Conservation (phyloP, 2,888 invertebrate genomes). For the Perizoma flavofasciatum region DNA sequence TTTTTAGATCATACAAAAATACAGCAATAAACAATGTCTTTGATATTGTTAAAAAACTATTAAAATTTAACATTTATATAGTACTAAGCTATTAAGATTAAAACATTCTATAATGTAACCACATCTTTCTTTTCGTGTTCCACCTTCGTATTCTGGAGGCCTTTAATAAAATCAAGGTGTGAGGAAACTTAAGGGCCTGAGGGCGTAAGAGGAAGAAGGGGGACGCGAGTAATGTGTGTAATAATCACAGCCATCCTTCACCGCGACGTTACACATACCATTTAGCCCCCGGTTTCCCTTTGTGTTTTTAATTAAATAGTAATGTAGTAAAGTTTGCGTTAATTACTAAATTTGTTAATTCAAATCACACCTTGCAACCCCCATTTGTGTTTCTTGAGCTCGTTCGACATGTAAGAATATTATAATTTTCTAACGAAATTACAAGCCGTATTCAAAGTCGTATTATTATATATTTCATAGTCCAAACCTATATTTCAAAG, state of each 20-base stretch:
- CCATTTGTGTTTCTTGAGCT: constrained; percentile 22
- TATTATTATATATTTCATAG: too few species aligned
- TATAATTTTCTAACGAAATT: too few species aligned
- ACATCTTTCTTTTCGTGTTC: background rate
- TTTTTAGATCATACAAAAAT: too few species aligned
- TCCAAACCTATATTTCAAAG: too few species aligned
- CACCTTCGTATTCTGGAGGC: constrained; percentile 4
- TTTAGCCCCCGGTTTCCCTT: constrained; percentile 58
- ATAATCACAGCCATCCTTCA: constrained; percentile 75
- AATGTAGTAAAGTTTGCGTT: constrained; percentile 65
- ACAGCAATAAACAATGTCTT: too few species aligned
- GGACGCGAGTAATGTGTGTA: constrained; percentile 67
- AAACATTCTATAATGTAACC: too few species aligned
- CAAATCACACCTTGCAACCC: constrained; percentile 33
- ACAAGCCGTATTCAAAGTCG: too few species aligned
- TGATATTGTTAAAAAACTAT: too few species aligned
- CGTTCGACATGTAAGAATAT: background rate
- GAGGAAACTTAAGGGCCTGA: constrained; percentile 40
- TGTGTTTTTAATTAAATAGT: constrained; percentile 65
- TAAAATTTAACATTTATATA: too few species aligned
- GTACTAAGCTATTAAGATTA: background rate
- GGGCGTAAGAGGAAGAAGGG: constrained; percentile 50
- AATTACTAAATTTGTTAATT: constrained; percentile 59
- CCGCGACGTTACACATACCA: constrained; percentile 59
- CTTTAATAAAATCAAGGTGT: constrained; percentile 56